Evolutionary conservation across 2,888 invertebrate genomes (phyloP).

Genomic region (Portevinia maculata): DNA sequence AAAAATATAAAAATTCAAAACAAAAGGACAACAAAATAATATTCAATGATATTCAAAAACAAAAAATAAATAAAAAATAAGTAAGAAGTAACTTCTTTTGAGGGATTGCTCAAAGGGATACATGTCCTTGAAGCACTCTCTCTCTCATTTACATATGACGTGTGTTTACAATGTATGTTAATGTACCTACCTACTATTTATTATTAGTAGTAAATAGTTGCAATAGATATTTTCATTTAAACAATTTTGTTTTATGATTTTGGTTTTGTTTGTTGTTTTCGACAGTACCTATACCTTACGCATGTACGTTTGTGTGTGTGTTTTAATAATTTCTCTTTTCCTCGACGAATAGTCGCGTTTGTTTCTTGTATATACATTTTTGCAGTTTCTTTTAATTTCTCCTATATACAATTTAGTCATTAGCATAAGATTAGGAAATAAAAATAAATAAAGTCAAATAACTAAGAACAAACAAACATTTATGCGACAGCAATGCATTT

Average conservation of each 20-base stretch:
- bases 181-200: background rate
- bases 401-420: constrained; percentile 34
- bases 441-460: constrained; percentile 34
- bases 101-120: constrained; percentile 17
- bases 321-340: background rate
- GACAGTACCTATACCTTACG: too few species aligned
- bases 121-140: constrained; percentile 2
- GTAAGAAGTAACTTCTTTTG: constrained; percentile 8
- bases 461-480: constrained; percentile 19
- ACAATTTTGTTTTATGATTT: constrained; percentile 13
- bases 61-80: too few species aligned
- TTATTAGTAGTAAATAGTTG: constrained; percentile 45
- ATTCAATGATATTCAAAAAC: constrained; percentile 17
- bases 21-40: constrained; percentile 8
- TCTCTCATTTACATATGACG: constrained; percentile 64
- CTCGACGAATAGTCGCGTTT: background rate
- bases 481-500: constrained; percentile 33
- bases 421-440: constrained; percentile 56
- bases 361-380: constrained; percentile 44
- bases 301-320: constrained; percentile 23
- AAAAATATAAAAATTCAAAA: constrained; percentile 27
- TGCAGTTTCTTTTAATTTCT: constrained; percentile 8
- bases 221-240: constrained; percentile 41
- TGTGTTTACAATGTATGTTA: constrained; percentile 67
- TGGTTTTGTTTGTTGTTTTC: too few species aligned